Base-by-base conservation (phyloP, 2,888 invertebrate genomes). In the Pollenia labialis region DNA sequence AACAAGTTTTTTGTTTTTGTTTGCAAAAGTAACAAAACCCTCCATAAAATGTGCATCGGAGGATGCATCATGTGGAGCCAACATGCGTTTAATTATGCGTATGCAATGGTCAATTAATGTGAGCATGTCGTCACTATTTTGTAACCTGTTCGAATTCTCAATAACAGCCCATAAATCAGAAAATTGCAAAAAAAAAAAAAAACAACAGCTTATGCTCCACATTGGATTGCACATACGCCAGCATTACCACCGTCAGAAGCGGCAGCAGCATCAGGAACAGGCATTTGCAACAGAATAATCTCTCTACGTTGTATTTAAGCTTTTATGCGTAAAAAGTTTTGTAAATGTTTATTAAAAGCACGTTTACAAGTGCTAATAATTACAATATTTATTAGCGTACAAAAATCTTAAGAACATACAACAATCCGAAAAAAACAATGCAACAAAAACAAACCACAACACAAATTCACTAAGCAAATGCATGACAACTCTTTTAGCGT, bases 61-160 rank as follows among this genome's bases (percentile, higher is more conserved):
- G 66, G 64, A 86, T 86, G 81, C 87, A 77, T 74, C 81, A 84
- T 87, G 84, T 84, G 87, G 87, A 87, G 87, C 81, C 84, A 85
- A 85, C 87, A 88, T 85, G 88, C 88, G 84, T 87, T 88, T 88
- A 88, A 88, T 88, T 88, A 88, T 88, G 88, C 88, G 88, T 87
- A 87, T 88, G 87, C 85, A 85, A 85, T 85, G 87, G 72, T 68
- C 85, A 82, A 81, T 85, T 86, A 86, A 88, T 86, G 85, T 81
- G 84, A 84, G 87, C 87, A 84, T 85, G 80, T 87, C 87, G 87
- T 84, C 87, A 87, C 87, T 87, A 84, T 87, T 87, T 87, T 87
- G 87, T 87, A 81, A 77, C 81, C 87, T 77, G 82, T 84, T 77
- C 77, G 76, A 69, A 84, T 87, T 77, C 76, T 64, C 72, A 60